A percentile compares a stretch with the other conserved stretches of the same genome.
These are phyloP conservation scores for Pocillopora damicornis DNA, from an alignment of 64 coral and sea anemone species.

Conservation along the genomic window DNA sequence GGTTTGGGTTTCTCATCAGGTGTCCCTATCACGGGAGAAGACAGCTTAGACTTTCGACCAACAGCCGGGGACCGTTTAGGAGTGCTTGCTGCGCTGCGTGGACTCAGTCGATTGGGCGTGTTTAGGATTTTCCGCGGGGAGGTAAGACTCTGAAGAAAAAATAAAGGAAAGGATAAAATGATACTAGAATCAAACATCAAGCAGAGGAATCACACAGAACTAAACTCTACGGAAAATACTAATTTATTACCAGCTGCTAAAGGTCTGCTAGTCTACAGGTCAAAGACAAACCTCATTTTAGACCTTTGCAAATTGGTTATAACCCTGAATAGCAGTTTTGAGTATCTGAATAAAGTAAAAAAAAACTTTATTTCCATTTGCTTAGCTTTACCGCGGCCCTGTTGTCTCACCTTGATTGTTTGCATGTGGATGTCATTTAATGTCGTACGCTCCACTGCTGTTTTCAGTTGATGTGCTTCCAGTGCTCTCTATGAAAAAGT, in stretches of 20 bases:
- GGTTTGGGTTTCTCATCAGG: conserved; percentile 81
- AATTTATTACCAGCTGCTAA: no score
- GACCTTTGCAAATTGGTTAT: no score
- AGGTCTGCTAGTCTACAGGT: no score
- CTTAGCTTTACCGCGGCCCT: no score
- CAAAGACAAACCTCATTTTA: no score
- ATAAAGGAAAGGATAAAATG: not conserved
- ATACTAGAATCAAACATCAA: no score
- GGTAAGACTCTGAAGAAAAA: conserved; percentile 49
- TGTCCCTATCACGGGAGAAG: conserved; percentile 49
- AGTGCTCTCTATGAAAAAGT: conserved; percentile 78
- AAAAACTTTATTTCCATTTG: no score
- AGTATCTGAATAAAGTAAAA: no score
- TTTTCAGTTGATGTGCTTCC: conserved; percentile 91
- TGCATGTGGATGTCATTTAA: conserved; percentile 99
- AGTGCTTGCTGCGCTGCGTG: conserved; percentile 46
- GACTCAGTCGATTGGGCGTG: conserved; percentile 52
- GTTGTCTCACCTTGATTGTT: conserved; percentile 78
- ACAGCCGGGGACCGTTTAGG: conserved; percentile 41
- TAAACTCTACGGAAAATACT: no score
- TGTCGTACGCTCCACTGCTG: conserved; percentile 91
- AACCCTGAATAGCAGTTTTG: no score
- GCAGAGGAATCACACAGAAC: no score
- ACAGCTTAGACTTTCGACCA: conserved; percentile 40
- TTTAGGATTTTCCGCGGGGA: conserved; percentile 57